A percentile compares a stretch with the other conserved stretches of the same genome.
Evolutionary conservation across 2,113 vertebrate species (phyloP).

Genomic region (Microtus ochrogaster): DNA sequence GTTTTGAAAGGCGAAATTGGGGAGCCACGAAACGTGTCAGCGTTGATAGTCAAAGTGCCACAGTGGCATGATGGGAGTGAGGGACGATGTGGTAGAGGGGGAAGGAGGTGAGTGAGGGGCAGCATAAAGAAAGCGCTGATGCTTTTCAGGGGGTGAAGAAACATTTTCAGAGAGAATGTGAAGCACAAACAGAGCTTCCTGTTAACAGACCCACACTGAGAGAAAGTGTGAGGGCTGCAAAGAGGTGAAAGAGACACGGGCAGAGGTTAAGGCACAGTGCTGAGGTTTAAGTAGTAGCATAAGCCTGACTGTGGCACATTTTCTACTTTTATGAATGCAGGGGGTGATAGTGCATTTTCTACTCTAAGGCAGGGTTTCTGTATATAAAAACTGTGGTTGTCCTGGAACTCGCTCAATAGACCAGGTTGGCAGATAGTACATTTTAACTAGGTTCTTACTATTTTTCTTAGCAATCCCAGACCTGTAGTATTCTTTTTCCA

Average conservation of each 20-base stretch:
- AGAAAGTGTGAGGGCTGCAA: not conserved
- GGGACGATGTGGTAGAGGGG: not conserved
- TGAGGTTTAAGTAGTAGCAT: not conserved
- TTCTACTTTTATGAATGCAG: not conserved
- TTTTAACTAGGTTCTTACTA: not conserved
- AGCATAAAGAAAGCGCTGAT: rapidly evolving
- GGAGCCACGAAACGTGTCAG: not conserved
- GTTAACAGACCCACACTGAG: not conserved
- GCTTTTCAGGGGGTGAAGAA: not conserved
- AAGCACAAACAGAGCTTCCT: not conserved
- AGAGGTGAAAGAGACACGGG: not conserved
- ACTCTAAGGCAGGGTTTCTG: not conserved
- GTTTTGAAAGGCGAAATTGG: not conserved
- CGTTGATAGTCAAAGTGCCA: not conserved
- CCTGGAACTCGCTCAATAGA: not conserved
- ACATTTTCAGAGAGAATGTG: no score
- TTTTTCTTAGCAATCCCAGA: constrained; percentile 7
- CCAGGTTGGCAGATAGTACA: not conserved
- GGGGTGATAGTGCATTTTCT: not conserved
- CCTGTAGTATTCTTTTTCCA: not conserved
- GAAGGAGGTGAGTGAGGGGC: not conserved
- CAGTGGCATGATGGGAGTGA: rapidly evolving
- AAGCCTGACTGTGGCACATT: not conserved
- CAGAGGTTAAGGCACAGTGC: not conserved
- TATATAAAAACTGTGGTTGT: not conserved